phyloP scores from a whole-genome alignment of 2,797 vertebrate genomes.

The Urosaurus nigricauda region DNA sequence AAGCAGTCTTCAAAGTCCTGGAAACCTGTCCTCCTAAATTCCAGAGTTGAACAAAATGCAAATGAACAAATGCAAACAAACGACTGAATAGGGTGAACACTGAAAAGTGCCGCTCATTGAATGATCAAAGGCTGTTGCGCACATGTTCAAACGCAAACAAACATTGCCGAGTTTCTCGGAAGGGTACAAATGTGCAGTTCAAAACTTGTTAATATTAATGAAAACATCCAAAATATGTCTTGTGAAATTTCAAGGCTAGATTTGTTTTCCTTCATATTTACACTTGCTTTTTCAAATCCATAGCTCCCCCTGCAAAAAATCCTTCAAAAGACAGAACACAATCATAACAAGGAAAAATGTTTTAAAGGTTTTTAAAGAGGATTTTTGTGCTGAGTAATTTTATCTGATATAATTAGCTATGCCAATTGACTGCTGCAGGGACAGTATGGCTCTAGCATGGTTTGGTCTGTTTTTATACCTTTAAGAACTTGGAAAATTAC shows the following conservation, averaged over 20 bases:
- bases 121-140: conserved; percentile 12
- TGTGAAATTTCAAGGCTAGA: conserved; percentile 24
- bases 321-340: not conserved
- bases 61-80: conserved; percentile 4
- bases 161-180: not conserved
- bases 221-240: conserved; percentile 27
- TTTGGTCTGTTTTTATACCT: too few relatives aligned
- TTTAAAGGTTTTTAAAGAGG: not conserved
- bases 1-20: not conserved
- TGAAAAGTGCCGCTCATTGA: not conserved
- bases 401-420: not conserved
- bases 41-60: not conserved
- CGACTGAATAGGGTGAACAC: not conserved
- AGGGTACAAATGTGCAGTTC: conserved; percentile 23
- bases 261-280: conserved; percentile 33
- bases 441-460: too few relatives aligned
- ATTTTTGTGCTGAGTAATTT: not conserved
- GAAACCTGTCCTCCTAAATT: conserved; percentile 6
- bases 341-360: not conserved
- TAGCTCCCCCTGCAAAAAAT: not conserved
- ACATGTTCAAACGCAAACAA: conserved; percentile 11
- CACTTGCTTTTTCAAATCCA: not conserved
- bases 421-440: not conserved
- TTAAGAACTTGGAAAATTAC: too few relatives aligned
- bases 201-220: conserved; percentile 28